phyloP scores from a whole-genome alignment of 1,140 invertebrate genomes.

The Anoplophora glabripennis region DNA sequence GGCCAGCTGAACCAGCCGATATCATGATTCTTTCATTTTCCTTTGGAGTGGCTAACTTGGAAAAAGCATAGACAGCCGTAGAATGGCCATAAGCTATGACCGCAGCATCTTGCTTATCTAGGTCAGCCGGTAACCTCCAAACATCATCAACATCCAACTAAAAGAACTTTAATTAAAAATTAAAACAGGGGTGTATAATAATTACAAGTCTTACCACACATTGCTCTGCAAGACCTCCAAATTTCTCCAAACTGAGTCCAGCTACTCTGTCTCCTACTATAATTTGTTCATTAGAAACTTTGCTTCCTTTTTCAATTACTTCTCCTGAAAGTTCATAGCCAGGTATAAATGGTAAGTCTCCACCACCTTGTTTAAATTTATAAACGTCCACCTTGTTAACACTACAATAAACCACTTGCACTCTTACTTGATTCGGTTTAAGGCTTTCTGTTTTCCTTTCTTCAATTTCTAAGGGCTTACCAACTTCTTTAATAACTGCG shows the following conservation, averaged over 20 bases:
- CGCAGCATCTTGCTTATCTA: slow-evolving; percentile 52
- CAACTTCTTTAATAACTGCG: slow-evolving; percentile 50
- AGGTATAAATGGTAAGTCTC: slow-evolving; percentile 52
- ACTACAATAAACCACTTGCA: slow-evolving; percentile 54
- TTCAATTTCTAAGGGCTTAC: slow-evolving; percentile 49
- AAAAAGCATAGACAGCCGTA: slow-evolving; percentile 54
- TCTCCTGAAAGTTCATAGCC: slow-evolving; percentile 56
- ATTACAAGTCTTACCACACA: slow-evolving; percentile 43
- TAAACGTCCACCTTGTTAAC: slow-evolving; percentile 57
- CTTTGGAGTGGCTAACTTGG: slow-evolving; percentile 51
- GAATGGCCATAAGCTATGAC: slow-evolving; percentile 54
- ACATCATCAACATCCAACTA: slow-evolving; percentile 50
- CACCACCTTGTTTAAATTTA: slow-evolving; percentile 49
- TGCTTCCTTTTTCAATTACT: slow-evolving; percentile 48
- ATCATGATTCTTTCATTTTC: slow-evolving; percentile 53
- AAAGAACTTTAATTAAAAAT: slow-evolving; percentile 21
- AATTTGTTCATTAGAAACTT: slow-evolving; percentile 35
- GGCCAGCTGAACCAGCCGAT: slow-evolving; percentile 56
- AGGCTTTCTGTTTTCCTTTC: slow-evolving; percentile 45
- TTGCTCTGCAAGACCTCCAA: slow-evolving; percentile 52
- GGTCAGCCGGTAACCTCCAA: slow-evolving; percentile 52
- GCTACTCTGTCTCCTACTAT: slow-evolving; percentile 48
- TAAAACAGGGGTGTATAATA: not conserved
- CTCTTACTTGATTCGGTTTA: slow-evolving; percentile 43
- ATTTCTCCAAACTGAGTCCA: slow-evolving; percentile 46